Percentiles rank a stretch among this genome's conserved stretches.
These are phyloP conservation scores for Megastigmus dorsalis DNA, from an alignment of 2,888 invertebrate genomes.

Conservation along the genomic window DNA sequence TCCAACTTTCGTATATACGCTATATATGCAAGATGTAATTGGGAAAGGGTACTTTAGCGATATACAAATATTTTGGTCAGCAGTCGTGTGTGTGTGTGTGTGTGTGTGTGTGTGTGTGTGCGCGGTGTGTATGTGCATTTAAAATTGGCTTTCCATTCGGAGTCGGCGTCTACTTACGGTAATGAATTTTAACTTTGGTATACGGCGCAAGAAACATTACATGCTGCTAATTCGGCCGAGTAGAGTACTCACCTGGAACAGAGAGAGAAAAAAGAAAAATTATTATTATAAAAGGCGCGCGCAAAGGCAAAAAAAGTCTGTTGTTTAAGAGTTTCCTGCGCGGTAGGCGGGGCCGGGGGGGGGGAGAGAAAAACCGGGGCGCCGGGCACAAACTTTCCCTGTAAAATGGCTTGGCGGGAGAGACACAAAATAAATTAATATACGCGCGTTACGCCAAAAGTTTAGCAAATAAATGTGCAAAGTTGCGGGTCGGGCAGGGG, in stretches of 20 bases:
- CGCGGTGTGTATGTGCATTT: neutral
- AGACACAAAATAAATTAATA: conserved; percentile 54
- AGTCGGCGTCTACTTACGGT: conserved; percentile 15
- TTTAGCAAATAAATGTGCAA: conserved; percentile 55
- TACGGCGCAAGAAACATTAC: conserved; percentile 24
- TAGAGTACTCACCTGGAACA: conserved; percentile 50
- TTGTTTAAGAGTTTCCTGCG: conserved; percentile 45
- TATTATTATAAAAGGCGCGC: conserved; percentile 38
- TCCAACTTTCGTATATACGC: too few species aligned
- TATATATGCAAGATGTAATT: too few species aligned
- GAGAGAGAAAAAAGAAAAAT: conserved; percentile 33
- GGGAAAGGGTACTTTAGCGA: too few species aligned
- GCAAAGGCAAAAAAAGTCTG: conserved; percentile 22
- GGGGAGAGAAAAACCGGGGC: conserved; percentile 24
- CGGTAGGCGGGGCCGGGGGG: too few species aligned
- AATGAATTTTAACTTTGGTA: conserved; percentile 44
- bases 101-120: too few species aligned
- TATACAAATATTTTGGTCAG: too few species aligned
- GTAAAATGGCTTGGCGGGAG: conserved; percentile 21
- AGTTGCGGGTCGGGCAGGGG: conserved; percentile 32
- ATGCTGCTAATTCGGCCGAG: conserved; percentile 26
- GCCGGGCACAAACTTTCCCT: conserved; percentile 43
- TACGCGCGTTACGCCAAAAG: conserved; percentile 53
- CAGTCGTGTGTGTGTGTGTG: too few species aligned
- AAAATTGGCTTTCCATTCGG: neutral